phyloP scores from a whole-genome alignment of 1,140 invertebrate species.

The Heterodera carotae region DNA sequence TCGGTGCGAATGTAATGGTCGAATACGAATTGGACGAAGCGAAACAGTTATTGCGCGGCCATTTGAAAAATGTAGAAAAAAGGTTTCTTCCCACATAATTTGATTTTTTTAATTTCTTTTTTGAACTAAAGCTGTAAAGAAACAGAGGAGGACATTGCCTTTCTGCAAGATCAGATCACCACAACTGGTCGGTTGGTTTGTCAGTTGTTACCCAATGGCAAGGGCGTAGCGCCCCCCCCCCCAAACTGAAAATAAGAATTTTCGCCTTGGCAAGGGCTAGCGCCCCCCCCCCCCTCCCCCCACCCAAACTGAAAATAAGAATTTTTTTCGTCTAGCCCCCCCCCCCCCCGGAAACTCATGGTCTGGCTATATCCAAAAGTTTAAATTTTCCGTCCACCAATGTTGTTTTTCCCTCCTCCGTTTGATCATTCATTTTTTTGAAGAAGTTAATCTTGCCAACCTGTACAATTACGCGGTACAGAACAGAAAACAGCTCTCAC shows the following conservation, averaged over 20 bases:
- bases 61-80: constrained; percentile 82
- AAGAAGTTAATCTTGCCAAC: constrained; percentile 79
- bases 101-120: constrained; percentile 7
- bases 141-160: constrained; percentile 79
- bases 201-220: background rate
- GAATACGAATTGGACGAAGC: constrained; percentile 93
- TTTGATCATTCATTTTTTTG: too few species aligned
- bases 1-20: constrained; percentile 97
- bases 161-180: constrained; percentile 89
- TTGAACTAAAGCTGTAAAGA: constrained; percentile 32
- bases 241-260: background rate
- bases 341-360: too few species aligned
- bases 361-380: too few species aligned
- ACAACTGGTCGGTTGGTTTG: constrained; percentile 71
- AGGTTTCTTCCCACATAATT: constrained; percentile 70
- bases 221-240: background rate
- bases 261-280: too few species aligned
- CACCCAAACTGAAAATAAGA: background rate
- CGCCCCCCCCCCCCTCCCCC: too few species aligned
- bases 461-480: constrained; percentile 58
- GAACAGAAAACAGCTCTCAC: background rate
- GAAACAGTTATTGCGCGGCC: constrained; percentile 80
- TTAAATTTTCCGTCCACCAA: too few species aligned
- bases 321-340: too few species aligned
- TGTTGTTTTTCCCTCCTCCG: too few species aligned